Evolutionary conservation across 2,888 invertebrate species (phyloP).

Genomic region (Nomada flava): DNA sequence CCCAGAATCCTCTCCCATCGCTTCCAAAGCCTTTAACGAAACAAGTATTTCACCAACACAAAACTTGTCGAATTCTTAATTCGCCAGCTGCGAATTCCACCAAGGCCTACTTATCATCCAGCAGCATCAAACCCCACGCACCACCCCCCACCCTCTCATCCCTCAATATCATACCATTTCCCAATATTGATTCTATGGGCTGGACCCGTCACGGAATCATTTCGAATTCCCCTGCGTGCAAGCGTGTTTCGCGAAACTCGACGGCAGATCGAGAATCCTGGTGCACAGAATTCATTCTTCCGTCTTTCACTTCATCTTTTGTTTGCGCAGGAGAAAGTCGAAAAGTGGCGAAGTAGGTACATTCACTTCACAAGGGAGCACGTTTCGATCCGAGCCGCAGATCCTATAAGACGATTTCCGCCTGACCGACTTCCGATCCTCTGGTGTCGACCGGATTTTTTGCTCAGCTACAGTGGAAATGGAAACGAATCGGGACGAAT

Average conservation of each 20-base stretch:
- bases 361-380: slow-evolving; percentile 7
- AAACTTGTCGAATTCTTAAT: slow-evolving; percentile 6
- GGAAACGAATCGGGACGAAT: slow-evolving; percentile 28
- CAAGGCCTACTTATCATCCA: background rate
- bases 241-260: slow-evolving; percentile 10
- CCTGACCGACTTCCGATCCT: slow-evolving; percentile 17
- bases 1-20: too few species aligned
- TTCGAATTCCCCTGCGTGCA: slow-evolving; percentile 24
- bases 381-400: slow-evolving; percentile 19
- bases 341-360: slow-evolving; percentile 12
- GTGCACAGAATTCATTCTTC: background rate
- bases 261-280: slow-evolving; percentile 9
- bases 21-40: background rate
- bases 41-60: background rate
- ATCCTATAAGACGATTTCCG: slow-evolving; percentile 39
- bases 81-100: background rate
- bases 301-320: background rate
- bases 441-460: slow-evolving; percentile 15
- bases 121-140: background rate
- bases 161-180: background rate
- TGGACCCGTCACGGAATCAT: slow-evolving; percentile 2
- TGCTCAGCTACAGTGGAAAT: slow-evolving; percentile 6
- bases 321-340: slow-evolving; percentile 31
- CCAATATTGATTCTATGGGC: slow-evolving; percentile 5
- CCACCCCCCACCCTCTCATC: background rate